A percentile compares a stretch with the other conserved stretches of the same genome.
Evolutionary conservation across 2,888 invertebrate genomes (phyloP).

Genomic region (Teinopalpus imperialis): DNA sequence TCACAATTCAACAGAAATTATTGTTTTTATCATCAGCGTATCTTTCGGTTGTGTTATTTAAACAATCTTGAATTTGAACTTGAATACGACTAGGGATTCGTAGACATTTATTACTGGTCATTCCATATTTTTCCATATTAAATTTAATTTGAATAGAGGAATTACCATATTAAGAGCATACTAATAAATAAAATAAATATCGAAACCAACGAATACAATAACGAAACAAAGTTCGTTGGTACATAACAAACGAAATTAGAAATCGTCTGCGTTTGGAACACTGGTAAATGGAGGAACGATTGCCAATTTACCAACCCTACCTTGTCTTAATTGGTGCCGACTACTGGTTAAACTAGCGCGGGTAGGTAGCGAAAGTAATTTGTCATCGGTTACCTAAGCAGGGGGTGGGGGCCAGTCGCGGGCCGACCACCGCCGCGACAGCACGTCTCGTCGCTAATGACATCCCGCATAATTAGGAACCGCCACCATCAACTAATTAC

Average conservation of each 20-base stretch:
- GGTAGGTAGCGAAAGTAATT: slow-evolving; percentile 73
- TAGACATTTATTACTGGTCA: too few relatives aligned
- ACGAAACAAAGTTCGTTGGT: slow-evolving; percentile 37
- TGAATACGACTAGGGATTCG: too few relatives aligned
- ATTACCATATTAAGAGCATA: too few relatives aligned
- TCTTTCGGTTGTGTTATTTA: too few relatives aligned
- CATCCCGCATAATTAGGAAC: slow-evolving; percentile 77
- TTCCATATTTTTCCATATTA: too few relatives aligned
- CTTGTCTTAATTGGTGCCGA: slow-evolving; percentile 76
- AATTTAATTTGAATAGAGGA: too few relatives aligned
- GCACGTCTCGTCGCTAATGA: slow-evolving; percentile 71
- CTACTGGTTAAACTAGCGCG: slow-evolving; percentile 73
- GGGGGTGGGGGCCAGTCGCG: slow-evolving; percentile 48
- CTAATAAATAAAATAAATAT: too few relatives aligned
- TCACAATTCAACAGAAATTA: too few relatives aligned
- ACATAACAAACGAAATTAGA: slow-evolving; percentile 55
- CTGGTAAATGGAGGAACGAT: slow-evolving; percentile 75
- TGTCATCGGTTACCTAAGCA: slow-evolving; percentile 79
- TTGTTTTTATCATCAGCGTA: too few relatives aligned
- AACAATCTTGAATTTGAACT: too few relatives aligned
- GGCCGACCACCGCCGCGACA: slow-evolving; percentile 50
- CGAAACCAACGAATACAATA: slow-evolving; percentile 28
- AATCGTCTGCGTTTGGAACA: slow-evolving; percentile 61
- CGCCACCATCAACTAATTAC: slow-evolving; percentile 76
- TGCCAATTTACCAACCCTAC: slow-evolving; percentile 78